Percentiles rank a stretch among this genome's conserved stretches.
Conservation (phyloP, 2,113 vertebrate species). For the Steatornis caripensis region DNA sequence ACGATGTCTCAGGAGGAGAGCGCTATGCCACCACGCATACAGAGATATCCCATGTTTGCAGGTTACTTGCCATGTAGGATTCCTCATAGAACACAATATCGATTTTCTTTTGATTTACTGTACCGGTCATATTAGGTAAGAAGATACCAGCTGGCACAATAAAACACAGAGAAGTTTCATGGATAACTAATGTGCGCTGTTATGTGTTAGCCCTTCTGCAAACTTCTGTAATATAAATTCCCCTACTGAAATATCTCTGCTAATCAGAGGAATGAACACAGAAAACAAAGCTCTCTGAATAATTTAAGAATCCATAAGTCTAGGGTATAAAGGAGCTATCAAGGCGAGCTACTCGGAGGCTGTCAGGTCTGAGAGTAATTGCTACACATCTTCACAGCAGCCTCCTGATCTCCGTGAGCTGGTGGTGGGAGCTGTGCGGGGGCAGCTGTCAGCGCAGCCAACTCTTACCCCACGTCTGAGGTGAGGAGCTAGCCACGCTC, state of each 20-base stretch:
- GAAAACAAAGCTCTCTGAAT: conserved; percentile 26
- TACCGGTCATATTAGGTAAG: neutral
- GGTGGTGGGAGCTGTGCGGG: neutral
- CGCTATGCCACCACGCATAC: neutral
- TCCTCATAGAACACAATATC: neutral
- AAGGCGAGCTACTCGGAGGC: neutral
- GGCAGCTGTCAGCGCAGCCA: neutral
- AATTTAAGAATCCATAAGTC: conserved; percentile 41
- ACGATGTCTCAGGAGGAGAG: neutral
- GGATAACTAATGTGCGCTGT: neutral
- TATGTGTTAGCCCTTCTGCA: neutral
- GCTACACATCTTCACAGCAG: neutral
- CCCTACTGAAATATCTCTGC: neutral
- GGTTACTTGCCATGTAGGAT: neutral
- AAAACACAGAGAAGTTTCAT: neutral
- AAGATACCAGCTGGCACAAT: neutral
- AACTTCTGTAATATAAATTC: neutral
- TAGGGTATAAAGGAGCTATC: conserved; percentile 28
- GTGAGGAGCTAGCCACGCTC: neutral
- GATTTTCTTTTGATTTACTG: neutral
- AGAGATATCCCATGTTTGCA: neutral
- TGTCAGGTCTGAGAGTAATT: conserved; percentile 15
- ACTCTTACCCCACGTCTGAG: neutral
- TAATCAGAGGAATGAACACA: conserved; percentile 20
- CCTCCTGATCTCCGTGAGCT: neutral